A percentile compares a stretch with the other conserved stretches of the same genome.
Conservation (phyloP, 2,888 invertebrate species). For the Hypomecis punctinalis region DNA sequence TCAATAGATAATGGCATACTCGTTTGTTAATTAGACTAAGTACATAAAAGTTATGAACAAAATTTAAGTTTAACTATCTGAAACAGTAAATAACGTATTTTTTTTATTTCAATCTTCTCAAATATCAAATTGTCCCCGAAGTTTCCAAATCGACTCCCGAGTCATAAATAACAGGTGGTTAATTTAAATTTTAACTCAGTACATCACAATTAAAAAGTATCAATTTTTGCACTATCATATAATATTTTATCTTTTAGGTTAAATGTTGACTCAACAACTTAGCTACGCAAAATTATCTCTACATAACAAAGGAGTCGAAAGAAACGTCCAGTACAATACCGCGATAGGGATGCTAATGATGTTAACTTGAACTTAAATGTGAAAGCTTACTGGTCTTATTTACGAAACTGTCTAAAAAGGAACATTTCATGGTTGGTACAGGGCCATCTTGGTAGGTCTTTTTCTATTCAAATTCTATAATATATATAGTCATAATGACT, state of each 20-base stretch:
- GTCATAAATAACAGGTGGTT: too few species aligned
- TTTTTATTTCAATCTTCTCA: too few species aligned
- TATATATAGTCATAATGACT: too few species aligned
- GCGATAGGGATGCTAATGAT: constrained; percentile 4
- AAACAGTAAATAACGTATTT: too few species aligned
- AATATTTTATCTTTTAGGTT: background rate
- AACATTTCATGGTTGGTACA: constrained; percentile 1
- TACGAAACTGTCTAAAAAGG: constrained; percentile 1
- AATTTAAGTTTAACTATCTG: background rate
- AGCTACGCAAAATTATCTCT: constrained; percentile 2
- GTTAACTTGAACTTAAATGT: constrained; percentile 6
- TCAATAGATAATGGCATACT: constrained; percentile 10
- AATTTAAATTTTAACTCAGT: too few species aligned
- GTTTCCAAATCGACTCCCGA: too few species aligned
- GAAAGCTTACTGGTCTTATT: background rate
- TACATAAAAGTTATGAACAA: background rate
- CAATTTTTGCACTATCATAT: too few species aligned
- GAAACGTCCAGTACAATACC: constrained; percentile 3
- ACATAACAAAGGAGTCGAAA: background rate
- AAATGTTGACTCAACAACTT: constrained; percentile 4
- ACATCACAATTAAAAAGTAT: background rate
- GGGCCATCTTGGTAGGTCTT: background rate
- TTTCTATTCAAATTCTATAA: too few species aligned
- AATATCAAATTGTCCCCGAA: too few species aligned
- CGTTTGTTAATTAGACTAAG: background rate